phyloP scores from a whole-genome alignment of 2,888 invertebrate species.

The Lithophane semibrunnea region DNA sequence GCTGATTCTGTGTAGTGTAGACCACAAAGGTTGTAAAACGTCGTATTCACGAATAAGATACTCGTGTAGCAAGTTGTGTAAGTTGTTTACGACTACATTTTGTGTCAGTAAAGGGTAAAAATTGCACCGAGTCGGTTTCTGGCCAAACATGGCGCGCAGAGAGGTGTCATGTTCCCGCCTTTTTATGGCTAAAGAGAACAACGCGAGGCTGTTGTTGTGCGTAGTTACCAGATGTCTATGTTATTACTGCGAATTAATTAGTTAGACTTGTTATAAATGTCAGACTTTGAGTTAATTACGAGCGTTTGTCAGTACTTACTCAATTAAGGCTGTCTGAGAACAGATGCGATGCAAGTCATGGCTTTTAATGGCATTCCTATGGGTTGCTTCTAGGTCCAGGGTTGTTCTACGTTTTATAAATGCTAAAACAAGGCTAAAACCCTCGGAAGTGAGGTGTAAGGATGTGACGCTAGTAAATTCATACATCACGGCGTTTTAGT shows the following conservation, averaged over 20 bases:
- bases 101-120: slow-evolving; percentile 55
- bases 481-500: neutral
- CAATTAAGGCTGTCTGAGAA: neutral
- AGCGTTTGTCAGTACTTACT: slow-evolving; percentile 3
- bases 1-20: too few relatives aligned
- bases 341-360: neutral
- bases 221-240: slow-evolving; percentile 54
- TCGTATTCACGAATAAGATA: slow-evolving; percentile 15
- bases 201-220: slow-evolving; percentile 58
- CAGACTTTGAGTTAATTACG: slow-evolving; percentile 18
- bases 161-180: slow-evolving; percentile 66
- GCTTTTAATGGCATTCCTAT: neutral
- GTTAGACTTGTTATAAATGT: slow-evolving; percentile 41
- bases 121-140: slow-evolving; percentile 63
- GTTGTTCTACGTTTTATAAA: neutral
- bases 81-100: slow-evolving; percentile 23
- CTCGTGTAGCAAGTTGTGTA: slow-evolving; percentile 26
- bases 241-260: slow-evolving; percentile 50
- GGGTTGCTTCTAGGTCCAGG: neutral
- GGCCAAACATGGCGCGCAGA: slow-evolving; percentile 72
- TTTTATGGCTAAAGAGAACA: slow-evolving; percentile 77
- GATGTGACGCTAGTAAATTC: neutral
- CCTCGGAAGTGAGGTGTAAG: neutral
- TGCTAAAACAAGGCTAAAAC: too few relatives aligned
- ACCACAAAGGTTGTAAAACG: neutral